Percentiles rank a stretch among this genome's conserved stretches.
These are phyloP conservation scores for Drosophila melanica DNA, from an alignment of 1,140 invertebrate genomes.

Conservation along the genomic window DNA sequence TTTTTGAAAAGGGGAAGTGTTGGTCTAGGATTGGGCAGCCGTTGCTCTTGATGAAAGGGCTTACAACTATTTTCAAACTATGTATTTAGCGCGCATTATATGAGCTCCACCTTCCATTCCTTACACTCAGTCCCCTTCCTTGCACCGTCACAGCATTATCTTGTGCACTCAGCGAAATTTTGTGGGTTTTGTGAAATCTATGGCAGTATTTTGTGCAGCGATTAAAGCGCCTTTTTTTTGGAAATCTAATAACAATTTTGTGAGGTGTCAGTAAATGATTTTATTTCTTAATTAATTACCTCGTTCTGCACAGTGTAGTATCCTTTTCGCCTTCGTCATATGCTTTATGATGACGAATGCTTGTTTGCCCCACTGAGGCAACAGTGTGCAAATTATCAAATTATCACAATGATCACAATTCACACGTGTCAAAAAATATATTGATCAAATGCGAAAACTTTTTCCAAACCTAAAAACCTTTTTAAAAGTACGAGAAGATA, in stretches of 20 bases:
- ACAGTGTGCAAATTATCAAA: slow-evolving; percentile 36
- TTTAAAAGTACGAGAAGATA: no score
- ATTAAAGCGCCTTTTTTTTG: no score
- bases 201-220: no score
- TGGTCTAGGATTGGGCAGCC: slow-evolving; percentile 11
- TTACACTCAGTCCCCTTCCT: neutral
- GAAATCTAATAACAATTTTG: no score
- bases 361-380: slow-evolving; percentile 31
- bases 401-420: neutral
- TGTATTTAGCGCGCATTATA: slow-evolving; percentile 79
- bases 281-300: neutral
- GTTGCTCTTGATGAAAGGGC: slow-evolving; percentile 74
- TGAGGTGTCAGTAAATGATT: no score
- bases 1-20: neutral
- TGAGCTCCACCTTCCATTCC: slow-evolving; percentile 20
- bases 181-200: no score
- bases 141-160: neutral
- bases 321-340: slow-evolving; percentile 34
- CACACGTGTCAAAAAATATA: no score
- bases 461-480: neutral
- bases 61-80: slow-evolving; percentile 81
- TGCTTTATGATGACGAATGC: slow-evolving; percentile 60
- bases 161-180: slow-evolving; percentile 19
- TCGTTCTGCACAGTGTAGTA: slow-evolving; percentile 24
- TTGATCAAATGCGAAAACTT: neutral